Conservation (phyloP, 2,797 vertebrate genomes). For the Gallinago stenura region DNA sequence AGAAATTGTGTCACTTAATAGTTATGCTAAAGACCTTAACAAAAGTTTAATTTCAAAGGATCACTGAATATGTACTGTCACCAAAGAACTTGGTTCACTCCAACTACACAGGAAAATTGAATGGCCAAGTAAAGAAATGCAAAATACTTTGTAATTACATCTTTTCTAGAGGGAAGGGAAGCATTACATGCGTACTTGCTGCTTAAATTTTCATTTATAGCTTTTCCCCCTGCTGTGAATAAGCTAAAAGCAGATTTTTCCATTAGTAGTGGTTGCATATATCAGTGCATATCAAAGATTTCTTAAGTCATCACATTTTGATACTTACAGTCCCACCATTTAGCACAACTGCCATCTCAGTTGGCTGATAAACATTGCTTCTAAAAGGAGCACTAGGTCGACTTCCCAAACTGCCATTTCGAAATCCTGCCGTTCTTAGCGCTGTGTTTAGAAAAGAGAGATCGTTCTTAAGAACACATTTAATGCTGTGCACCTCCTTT, state of each 20-base stretch:
- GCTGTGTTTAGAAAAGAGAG: conserved; percentile 77
- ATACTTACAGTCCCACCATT: conserved; percentile 98
- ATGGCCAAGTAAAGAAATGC: not conserved
- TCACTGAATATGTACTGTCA: not conserved
- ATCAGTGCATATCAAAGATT: not conserved
- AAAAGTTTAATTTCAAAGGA: not conserved
- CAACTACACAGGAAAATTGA: not conserved
- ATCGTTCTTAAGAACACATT: not conserved
- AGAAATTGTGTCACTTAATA: not conserved
- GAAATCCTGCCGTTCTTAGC: conserved; percentile 88
- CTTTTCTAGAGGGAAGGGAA: conserved; percentile 20
- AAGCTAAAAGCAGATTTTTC: conserved; percentile 31
- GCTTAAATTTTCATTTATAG: not conserved
- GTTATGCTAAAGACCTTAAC: not conserved
- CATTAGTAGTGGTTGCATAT: not conserved
- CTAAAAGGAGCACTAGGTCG: conserved; percentile 94
- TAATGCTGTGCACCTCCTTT: not conserved
- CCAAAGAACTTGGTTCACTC: not conserved
- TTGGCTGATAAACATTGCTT: conserved; percentile 98
- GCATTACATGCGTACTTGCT: conserved; percentile 57
- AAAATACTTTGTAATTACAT: not conserved
- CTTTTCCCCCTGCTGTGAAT: not conserved
- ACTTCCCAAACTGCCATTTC: conserved; percentile 88
- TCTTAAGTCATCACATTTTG: conserved; percentile 56
- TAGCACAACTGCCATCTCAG: conserved; percentile 98